A percentile compares a stretch with the other conserved stretches of the same genome.
These are phyloP conservation scores for Phataginus tricuspis DNA, from an alignment of 2,797 vertebrate species.

Conservation along the genomic window DNA sequence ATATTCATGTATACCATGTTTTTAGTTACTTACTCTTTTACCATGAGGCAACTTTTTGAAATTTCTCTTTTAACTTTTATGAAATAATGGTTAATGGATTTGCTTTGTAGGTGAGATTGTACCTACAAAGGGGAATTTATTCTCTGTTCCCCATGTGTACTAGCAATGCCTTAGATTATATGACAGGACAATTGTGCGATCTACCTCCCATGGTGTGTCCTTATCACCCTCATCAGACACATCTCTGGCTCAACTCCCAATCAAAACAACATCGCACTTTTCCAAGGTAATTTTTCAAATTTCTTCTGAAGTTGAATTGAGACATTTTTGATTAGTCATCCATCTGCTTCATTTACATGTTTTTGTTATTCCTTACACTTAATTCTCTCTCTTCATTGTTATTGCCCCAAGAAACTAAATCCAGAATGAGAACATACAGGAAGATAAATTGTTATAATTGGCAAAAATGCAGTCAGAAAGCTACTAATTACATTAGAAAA, in stretches of 20 bases:
- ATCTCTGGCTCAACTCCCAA: background rate
- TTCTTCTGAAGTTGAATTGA: background rate
- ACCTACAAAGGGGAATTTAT: background rate
- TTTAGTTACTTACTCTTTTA: background rate
- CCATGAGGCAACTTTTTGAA: background rate
- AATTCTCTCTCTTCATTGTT: background rate
- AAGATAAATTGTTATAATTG: background rate
- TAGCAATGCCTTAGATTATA: background rate
- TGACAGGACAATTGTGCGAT: background rate
- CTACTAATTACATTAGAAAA: background rate
- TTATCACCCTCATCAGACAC: background rate
- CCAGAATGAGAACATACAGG: background rate
- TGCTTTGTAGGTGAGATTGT: background rate
- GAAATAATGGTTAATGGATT: background rate
- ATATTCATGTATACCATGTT: background rate
- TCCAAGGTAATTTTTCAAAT: background rate
- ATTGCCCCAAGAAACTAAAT: background rate
- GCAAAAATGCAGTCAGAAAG: background rate
- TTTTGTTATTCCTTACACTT: background rate
- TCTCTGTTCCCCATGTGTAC: background rate
- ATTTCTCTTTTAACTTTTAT: background rate
- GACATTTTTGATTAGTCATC: background rate
- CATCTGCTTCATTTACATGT: background rate
- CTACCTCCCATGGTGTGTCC: background rate
- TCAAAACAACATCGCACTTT: background rate